These are phyloP conservation scores for Limonius californicus DNA, from an alignment of 1,140 invertebrate genomes.

Conservation along the genomic window DNA sequence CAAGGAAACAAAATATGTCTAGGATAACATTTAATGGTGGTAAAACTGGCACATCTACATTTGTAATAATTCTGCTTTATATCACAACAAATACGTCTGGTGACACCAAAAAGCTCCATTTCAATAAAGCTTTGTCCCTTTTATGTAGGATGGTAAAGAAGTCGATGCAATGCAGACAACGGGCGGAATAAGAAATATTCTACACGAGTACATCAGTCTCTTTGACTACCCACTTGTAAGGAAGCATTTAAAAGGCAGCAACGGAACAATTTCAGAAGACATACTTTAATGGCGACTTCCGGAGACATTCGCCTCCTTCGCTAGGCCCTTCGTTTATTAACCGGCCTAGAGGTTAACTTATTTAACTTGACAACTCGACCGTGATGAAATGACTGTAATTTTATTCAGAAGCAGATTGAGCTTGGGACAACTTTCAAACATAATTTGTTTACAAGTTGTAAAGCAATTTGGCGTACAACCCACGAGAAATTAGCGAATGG, in stretches of 20 bases:
- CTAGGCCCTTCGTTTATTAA: conserved; percentile 9
- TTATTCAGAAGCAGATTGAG: not conserved
- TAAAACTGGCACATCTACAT: too few relatives aligned
- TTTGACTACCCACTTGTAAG: conserved; percentile 8
- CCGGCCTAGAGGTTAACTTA: conserved; percentile 7
- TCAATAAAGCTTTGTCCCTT: too few relatives aligned
- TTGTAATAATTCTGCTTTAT: too few relatives aligned
- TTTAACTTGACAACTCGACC: conserved; percentile 10
- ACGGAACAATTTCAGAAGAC: not conserved
- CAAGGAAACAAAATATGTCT: too few relatives aligned
- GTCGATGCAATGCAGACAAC: not conserved
- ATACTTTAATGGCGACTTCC: conserved; percentile 10
- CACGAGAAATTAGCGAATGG: too few relatives aligned
- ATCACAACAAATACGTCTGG: too few relatives aligned
- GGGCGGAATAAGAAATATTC: not conserved
- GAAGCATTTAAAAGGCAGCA: conserved; percentile 9
- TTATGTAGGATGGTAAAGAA: not conserved
- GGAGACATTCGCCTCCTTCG: conserved; percentile 6
- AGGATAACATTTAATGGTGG: too few relatives aligned
- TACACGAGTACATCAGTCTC: not conserved
- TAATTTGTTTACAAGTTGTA: not conserved
- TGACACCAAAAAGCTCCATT: too few relatives aligned
- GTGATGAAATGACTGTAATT: conserved; percentile 2
- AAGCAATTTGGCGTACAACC: not conserved
- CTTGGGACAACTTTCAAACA: conserved; percentile 2